phyloP scores from a whole-genome alignment of 2,888 invertebrate species.

The Scaptomyza caliginosa region DNA sequence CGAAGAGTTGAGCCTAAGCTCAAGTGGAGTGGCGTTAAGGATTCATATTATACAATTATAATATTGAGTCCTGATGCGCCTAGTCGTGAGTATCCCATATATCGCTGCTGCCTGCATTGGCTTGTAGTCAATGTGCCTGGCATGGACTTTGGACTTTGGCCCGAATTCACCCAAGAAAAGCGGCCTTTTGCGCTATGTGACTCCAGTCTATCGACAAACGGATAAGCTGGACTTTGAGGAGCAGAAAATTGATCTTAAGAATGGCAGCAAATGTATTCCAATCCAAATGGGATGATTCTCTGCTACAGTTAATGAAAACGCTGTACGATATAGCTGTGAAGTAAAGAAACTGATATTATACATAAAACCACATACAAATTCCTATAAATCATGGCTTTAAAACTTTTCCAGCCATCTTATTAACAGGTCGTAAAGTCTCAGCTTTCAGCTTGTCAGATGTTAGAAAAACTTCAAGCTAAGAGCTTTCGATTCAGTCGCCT shows the following conservation, averaged over 20 bases:
- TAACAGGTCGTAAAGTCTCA: slow-evolving; percentile 11
- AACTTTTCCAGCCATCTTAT: neutral
- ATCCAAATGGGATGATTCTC: slow-evolving; percentile 89
- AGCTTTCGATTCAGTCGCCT: slow-evolving; percentile 19
- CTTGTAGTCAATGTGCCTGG: slow-evolving; percentile 95
- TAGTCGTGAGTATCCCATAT: too few species aligned
- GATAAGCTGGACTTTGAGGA: slow-evolving; percentile 86
- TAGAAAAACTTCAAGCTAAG: slow-evolving; percentile 8
- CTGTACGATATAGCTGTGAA: too few species aligned
- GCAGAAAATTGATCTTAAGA: slow-evolving; percentile 63
- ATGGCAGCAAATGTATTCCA: slow-evolving; percentile 91
- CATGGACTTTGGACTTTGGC: slow-evolving; percentile 90
- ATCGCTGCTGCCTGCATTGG: too few species aligned
- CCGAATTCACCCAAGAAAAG: slow-evolving; percentile 91
- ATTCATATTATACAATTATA: slow-evolving; percentile 71
- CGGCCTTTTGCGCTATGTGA: slow-evolving; percentile 91
- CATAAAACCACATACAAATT: neutral
- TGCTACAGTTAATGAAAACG: slow-evolving; percentile 79
- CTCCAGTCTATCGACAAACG: slow-evolving; percentile 89
- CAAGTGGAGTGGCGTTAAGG: slow-evolving; percentile 67
- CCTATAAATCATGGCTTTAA: neutral
- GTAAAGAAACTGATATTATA: neutral
- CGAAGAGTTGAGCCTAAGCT: slow-evolving; percentile 73
- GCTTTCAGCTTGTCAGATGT: slow-evolving; percentile 14
- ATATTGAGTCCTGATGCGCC: slow-evolving; percentile 93